Percentiles rank a stretch among this genome's conserved stretches.
Conservation (phyloP, 2,113 vertebrate species). For the Pteruthius melanotis region DNA sequence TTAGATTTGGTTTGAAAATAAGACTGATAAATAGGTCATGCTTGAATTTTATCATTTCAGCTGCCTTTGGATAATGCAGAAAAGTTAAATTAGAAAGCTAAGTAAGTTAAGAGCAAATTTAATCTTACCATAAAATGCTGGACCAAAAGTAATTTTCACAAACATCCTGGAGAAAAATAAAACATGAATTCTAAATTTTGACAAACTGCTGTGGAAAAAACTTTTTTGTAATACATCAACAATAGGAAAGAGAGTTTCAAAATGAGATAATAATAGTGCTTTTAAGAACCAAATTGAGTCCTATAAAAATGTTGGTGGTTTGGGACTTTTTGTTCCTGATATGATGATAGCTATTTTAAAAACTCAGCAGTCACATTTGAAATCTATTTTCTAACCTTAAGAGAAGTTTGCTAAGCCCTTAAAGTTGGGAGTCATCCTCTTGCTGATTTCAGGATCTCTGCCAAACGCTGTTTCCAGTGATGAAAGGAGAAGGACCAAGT, state of each 20-base stretch:
- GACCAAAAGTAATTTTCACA: background rate
- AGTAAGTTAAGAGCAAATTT: background rate
- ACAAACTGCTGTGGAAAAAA: background rate
- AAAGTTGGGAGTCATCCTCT: background rate
- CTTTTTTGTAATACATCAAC: background rate
- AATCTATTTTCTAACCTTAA: background rate
- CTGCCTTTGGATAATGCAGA: background rate
- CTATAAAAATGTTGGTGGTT: background rate
- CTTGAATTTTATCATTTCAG: background rate
- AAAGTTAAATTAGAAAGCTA: background rate
- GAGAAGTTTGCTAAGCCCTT: background rate
- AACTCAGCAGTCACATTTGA: background rate
- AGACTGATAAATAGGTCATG: background rate
- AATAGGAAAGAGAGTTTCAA: background rate
- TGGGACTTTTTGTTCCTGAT: background rate
- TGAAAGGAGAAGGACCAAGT: background rate
- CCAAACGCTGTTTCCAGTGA: background rate
- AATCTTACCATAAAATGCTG: background rate
- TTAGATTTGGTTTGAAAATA: background rate
- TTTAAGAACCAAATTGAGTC: background rate
- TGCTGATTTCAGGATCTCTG: background rate
- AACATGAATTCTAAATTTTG: background rate
- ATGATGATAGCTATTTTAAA: background rate
- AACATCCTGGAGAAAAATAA: background rate
- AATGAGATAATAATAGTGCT: background rate